Conservation (phyloP, 2,113 vertebrate genomes). For the Zapus hudsonius region DNA sequence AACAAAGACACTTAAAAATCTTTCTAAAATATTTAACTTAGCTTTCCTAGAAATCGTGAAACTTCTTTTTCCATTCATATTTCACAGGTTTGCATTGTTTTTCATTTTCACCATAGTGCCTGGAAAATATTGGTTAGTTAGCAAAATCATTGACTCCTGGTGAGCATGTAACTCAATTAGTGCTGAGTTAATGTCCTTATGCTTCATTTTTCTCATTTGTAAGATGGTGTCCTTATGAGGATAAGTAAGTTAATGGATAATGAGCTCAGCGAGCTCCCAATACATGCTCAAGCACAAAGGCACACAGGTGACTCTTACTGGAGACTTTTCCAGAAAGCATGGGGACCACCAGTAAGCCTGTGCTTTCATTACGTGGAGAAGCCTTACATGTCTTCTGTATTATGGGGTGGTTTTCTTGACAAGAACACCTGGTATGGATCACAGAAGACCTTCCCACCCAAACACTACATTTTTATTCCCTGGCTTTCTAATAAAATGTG, state of each 20-base stretch:
- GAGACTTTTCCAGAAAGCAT: background rate
- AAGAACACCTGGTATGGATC: background rate
- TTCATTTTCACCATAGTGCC: background rate
- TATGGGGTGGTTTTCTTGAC: background rate
- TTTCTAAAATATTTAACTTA: conserved; percentile 3
- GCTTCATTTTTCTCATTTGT: background rate
- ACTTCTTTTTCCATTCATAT: conserved; percentile 1
- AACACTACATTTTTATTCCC: background rate
- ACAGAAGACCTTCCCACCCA: background rate
- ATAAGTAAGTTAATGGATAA: background rate
- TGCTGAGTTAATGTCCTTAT: background rate
- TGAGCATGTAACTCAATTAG: background rate
- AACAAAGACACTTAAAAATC: background rate
- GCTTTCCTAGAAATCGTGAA: conserved; percentile 50
- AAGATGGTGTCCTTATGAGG: background rate
- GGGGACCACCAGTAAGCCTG: background rate
- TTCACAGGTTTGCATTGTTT: conserved; percentile 30
- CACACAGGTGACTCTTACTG: background rate
- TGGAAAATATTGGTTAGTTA: background rate
- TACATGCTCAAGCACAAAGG: background rate
- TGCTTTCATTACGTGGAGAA: background rate
- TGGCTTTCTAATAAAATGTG: background rate
- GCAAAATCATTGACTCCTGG: background rate
- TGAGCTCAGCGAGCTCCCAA: background rate
- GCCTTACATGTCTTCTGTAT: background rate